Evolutionary conservation across 2,797 vertebrate genomes (phyloP).

Genomic region (Gobio occitaniae): DNA sequence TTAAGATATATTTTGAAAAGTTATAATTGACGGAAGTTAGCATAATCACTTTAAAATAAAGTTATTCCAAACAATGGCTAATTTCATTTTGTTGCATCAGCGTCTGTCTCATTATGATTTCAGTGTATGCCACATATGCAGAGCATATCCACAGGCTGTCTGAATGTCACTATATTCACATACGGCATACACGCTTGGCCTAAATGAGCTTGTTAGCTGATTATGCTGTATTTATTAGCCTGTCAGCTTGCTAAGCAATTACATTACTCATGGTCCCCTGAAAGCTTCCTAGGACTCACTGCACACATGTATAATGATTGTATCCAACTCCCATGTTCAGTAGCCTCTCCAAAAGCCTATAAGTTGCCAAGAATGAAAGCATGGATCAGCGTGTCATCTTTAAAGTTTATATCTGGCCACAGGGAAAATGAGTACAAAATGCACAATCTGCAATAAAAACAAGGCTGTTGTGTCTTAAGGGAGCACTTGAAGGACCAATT

Average conservation of each 20-base stretch:
- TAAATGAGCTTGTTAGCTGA: conserved; percentile 35
- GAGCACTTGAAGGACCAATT: conserved; percentile 37
- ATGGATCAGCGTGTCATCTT: conserved; percentile 7
- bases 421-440: conserved; percentile 12
- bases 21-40: not conserved
- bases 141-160: not conserved
- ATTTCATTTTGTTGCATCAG: not conserved
- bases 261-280: conserved; percentile 9
- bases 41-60: not conserved
- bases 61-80: not conserved
- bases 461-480: conserved; percentile 5
- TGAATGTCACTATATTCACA: not conserved
- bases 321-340: not conserved
- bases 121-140: not conserved
- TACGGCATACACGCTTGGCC: not conserved
- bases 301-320: not conserved
- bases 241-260: conserved; percentile 20
- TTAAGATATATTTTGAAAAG: not conserved
- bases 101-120: not conserved
- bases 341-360: conserved; percentile 19
- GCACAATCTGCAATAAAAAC: not conserved
- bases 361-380: conserved; percentile 25
- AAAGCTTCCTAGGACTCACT: not conserved
- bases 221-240: conserved; percentile 34
- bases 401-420: conserved; percentile 24